Evolutionary conservation across 2,113 vertebrate genomes (phyloP), one percentile per base, ranked within the genome.

Genomic region (Gila orcuttii): DNA sequence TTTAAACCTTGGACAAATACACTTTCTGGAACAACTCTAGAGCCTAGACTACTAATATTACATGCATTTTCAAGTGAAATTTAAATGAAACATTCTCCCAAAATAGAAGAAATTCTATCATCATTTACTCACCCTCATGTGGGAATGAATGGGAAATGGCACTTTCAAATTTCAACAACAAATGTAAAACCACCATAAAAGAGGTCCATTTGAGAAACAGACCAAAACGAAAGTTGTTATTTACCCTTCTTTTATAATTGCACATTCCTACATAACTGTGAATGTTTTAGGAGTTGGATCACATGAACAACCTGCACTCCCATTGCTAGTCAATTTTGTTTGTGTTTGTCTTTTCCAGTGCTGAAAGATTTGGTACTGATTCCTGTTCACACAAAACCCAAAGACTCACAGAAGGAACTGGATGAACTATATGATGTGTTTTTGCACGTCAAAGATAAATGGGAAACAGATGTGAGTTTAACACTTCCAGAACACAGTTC

Each of bases 371-470:
- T 96, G 59, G 95, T 95, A 42, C 36, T 96, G 85, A 94, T 96
- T 73, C 94, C 95, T 0, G 93, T 95, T 55, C 95, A 96, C 93
- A 96, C 95, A 31, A 92, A 94, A 60, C 95, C 95, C 1, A 80
- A 89, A 0, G 94, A 94, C 87, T 93, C 94, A 0, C 90, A 91
- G 12, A 88, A 92, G 21, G 95, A 96, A 88, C 89, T 96, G 28
- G 87, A 96, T 13, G 90, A 95, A 83, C 93, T 96, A 3, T 93
- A 93, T 21, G 88, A 95, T 1, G 94, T 96, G 42, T 93, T 93
- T 62, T 59, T 84, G 83, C 25, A 87, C 1, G 28, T 96, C 5
- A 94, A 87, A 85, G 31, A 82, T 8, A 83, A 94, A 9, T 96
- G 95, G 95, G 74, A 59, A 0, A 95, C 93, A 1, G 91, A 95